phyloP scores from a whole-genome alignment of 2,888 invertebrate genomes.

The Drosophila hawaiiensis region DNA sequence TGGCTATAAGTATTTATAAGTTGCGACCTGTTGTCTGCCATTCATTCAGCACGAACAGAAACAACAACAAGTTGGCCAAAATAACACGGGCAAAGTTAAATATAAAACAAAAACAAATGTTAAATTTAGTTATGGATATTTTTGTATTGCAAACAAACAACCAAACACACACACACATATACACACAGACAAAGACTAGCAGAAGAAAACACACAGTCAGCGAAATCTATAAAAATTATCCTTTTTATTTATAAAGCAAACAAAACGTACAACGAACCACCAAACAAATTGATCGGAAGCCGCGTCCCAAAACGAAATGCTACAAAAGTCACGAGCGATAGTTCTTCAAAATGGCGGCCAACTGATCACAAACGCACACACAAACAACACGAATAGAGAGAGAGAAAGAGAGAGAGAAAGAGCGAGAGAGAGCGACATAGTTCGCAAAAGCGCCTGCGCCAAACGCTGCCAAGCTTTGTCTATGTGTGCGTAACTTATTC shows the following conservation, averaged over 20 bases:
- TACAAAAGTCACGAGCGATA: conserved; percentile 45
- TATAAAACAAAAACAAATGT: conserved; percentile 79
- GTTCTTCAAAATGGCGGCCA: conserved; percentile 50
- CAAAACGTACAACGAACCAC: conserved; percentile 39
- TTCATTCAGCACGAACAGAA: conserved; percentile 56
- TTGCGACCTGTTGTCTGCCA: conserved; percentile 73
- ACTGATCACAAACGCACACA: conserved; percentile 19
- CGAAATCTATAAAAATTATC: conserved; percentile 72
- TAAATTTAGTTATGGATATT: conserved; percentile 77
- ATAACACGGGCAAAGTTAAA: conserved; percentile 70
- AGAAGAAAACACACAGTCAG: conserved; percentile 7
- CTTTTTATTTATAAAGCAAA: conserved; percentile 62
- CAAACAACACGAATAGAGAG: too few relatives aligned
- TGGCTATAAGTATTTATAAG: conserved; percentile 58
- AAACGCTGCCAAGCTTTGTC: conserved; percentile 44
- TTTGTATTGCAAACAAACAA: conserved; percentile 55
- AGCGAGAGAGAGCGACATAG: background rate
- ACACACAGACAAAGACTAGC: conserved; percentile 1
- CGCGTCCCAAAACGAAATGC: conserved; percentile 38
- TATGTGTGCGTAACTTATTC: conserved; percentile 32
- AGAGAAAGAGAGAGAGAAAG: background rate
- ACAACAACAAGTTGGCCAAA: conserved; percentile 67
- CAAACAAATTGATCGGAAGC: conserved; percentile 48
- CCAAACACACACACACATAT: conserved; percentile 6
- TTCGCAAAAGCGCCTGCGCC: conserved; percentile 58